Conservation (phyloP, 2,113 vertebrate genomes). For the Globicephala melas region DNA sequence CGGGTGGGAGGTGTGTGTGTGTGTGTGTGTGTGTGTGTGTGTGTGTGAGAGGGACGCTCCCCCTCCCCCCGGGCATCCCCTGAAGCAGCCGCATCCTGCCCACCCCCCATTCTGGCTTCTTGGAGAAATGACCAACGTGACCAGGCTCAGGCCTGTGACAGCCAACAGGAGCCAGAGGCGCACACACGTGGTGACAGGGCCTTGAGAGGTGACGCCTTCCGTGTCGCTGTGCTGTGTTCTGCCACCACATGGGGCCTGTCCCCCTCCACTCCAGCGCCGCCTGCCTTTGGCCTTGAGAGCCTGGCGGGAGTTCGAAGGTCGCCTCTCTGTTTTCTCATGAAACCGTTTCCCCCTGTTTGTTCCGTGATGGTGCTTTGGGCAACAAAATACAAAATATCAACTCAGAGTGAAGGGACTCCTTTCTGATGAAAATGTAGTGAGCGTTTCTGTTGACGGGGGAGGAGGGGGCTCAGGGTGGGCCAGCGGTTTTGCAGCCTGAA, state of each 20-base stretch:
- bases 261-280: background rate
- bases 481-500: background rate
- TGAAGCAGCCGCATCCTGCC: background rate
- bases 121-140: background rate
- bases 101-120: background rate
- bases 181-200: background rate
- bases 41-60: no score
- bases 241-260: background rate
- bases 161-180: background rate
- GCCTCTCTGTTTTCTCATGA: background rate
- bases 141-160: background rate
- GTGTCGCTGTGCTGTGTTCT: background rate
- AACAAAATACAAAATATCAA: background rate
- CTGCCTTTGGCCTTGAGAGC: background rate
- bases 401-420: background rate
- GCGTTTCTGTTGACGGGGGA: background rate
- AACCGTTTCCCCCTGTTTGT: background rate
- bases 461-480: accelerated
- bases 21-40: no score
- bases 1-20: background rate
- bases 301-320: background rate
- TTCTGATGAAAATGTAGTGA: background rate
- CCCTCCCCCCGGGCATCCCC: background rate
- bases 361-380: background rate
- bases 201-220: background rate